Evolutionary conservation across 2,888 invertebrate genomes (phyloP).

Genomic region (Caenorhabditis sp.): DNA sequence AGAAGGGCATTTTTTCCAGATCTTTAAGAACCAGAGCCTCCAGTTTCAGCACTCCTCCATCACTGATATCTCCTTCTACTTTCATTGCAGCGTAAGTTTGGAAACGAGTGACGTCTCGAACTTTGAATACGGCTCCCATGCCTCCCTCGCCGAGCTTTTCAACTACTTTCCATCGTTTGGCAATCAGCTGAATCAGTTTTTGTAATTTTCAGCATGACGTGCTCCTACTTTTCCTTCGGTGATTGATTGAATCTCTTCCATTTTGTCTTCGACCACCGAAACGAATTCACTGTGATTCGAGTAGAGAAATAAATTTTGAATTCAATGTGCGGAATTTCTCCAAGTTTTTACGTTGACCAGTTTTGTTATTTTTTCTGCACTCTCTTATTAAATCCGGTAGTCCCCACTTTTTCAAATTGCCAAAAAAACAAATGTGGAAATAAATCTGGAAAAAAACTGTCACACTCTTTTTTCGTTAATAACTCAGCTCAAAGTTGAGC

Average conservation of each 20-base stretch:
- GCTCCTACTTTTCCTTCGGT: slow-evolving; percentile 50
- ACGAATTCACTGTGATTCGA: not conserved
- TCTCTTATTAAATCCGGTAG: too few relatives aligned
- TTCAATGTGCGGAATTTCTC: not conserved
- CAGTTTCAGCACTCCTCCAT: slow-evolving; percentile 72
- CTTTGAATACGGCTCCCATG: slow-evolving; percentile 98
- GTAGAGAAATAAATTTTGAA: slow-evolving; percentile 13
- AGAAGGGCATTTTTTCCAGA: slow-evolving; percentile 40
- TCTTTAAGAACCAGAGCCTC: slow-evolving; percentile 68
- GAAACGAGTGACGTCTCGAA: slow-evolving; percentile 87
- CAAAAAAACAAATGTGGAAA: too few relatives aligned
- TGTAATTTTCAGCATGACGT: not conserved
- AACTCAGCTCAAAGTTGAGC: too few relatives aligned
- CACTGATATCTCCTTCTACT: slow-evolving; percentile 67
- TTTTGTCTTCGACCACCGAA: slow-evolving; percentile 15
- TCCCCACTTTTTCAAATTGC: too few relatives aligned
- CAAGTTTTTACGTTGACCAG: not conserved
- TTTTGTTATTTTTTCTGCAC: too few relatives aligned
- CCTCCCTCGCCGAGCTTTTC: slow-evolving; percentile 98
- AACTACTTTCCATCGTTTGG: slow-evolving; percentile 85
- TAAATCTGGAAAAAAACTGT: too few relatives aligned
- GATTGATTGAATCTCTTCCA: slow-evolving; percentile 64
- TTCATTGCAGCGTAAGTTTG: slow-evolving; percentile 69
- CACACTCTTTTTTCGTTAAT: too few relatives aligned
- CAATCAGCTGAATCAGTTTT: slow-evolving; percentile 56